Base-by-base conservation (phyloP, 2,797 vertebrate genomes). In the Zenarchopterus dispar region DNA sequence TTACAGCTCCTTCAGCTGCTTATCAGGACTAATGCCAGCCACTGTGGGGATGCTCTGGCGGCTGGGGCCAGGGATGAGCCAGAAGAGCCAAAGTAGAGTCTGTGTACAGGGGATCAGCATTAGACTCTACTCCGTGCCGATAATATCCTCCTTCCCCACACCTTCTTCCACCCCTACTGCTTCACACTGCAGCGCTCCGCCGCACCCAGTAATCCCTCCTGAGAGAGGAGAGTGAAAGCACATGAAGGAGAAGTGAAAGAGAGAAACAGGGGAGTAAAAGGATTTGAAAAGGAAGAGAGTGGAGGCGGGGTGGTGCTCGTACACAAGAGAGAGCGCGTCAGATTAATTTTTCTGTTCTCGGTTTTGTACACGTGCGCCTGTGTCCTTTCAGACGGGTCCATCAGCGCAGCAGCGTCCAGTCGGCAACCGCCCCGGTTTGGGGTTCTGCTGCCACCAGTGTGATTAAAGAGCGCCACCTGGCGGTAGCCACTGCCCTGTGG, bases 21-120 rank as follows among this genome's bases (percentile, higher is more conserved):
- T 98, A 98, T 97, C 96, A 95, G 95, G 94, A 94, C 95, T 97
- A 95, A 98, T 97, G 96, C 97, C 96, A 97, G 96, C 94, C 95
- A 94, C 95, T 93, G 94, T 95, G 95, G 96, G 84, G 87, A 87
- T 86, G 85, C 78, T 63, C 70, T 69, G 69, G 82, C 73, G 77
- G 74, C 88, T 73, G 86, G 68, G 79, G 84, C 88, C 80, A 82
- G 73, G 81, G 86, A 89, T 89, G 87, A 90, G 86, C 88, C 80
- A 74, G 63, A 78, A 75, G 82, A 90, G 82, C 89, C 87, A 81
- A 84, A 89, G 85, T 93, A 92, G 93, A 93, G 94, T 93, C 94
- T 95, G 94, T 97, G 96, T 96, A 96, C 95, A 74, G 92, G 94
- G 94, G 95, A 96, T 95, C 95, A 94, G 94, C 90, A 86, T 93